Conservation (phyloP, 2,797 vertebrate genomes). For the Pseudotriccus pelzelni region DNA sequence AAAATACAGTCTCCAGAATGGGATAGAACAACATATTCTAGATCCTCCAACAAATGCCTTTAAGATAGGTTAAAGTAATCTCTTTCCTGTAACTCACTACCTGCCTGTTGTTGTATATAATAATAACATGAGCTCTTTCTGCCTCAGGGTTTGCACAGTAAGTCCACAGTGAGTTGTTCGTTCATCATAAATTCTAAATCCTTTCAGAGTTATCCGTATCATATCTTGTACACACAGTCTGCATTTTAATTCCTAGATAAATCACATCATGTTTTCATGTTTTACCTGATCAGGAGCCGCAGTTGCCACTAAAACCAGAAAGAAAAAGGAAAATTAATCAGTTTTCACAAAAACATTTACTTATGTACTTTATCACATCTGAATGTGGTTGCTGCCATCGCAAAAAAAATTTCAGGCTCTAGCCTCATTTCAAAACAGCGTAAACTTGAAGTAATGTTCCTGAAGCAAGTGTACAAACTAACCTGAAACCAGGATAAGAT, state of each 20-base stretch:
- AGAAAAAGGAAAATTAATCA: constrained; percentile 66
- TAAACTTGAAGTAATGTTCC: neutral
- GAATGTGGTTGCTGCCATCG: neutral
- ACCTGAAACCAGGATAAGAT: neutral
- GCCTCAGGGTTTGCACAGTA: neutral
- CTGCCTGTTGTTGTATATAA: neutral
- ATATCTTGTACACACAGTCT: neutral
- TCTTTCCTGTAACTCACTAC: neutral
- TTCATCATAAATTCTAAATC: neutral
- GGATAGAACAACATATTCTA: neutral
- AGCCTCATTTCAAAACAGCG: neutral
- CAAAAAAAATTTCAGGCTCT: neutral
- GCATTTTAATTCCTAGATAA: neutral
- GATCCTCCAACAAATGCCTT: neutral
- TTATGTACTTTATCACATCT: neutral
- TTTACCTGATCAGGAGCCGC: constrained; percentile 87
- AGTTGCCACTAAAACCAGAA: constrained; percentile 85
- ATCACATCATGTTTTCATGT: constrained; percentile 73
- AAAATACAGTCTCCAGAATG: neutral
- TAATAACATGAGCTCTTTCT: neutral
- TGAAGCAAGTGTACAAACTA: neutral
- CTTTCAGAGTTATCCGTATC: neutral
- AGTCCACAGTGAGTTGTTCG: neutral
- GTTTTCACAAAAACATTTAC: neutral
- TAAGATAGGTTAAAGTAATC: neutral